Conservation (phyloP, 2,888 invertebrate genomes). For the Noctua janthe region DNA sequence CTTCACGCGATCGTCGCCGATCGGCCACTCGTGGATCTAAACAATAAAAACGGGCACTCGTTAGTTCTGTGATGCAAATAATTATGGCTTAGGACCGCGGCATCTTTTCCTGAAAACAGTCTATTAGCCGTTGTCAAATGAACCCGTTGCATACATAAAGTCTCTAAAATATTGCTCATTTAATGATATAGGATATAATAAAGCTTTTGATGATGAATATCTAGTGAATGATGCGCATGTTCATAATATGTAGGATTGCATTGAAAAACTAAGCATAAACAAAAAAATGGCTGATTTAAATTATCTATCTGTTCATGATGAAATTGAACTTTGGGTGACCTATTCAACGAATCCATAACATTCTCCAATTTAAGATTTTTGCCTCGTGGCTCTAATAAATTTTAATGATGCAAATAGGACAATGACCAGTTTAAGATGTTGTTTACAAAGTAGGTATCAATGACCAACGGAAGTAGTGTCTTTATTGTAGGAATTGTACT, state of each 20-base stretch:
- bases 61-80: conserved; percentile 9
- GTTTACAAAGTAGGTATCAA: conserved; percentile 12
- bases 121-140: not conserved
- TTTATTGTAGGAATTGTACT: conserved; percentile 16
- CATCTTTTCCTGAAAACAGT: not conserved
- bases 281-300: not conserved
- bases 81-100: not conserved
- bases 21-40: conserved; percentile 97
- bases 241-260: not conserved
- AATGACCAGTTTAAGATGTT: conserved; percentile 27
- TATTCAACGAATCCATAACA: conserved; percentile 36
- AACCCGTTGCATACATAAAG: not conserved
- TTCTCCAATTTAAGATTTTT: conserved; percentile 42
- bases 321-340: conserved; percentile 44
- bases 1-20: conserved; percentile 95
- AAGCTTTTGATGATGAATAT: not conserved
- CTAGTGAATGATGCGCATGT: not conserved
- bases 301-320: conserved; percentile 28
- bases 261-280: not conserved
- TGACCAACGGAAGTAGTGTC: conserved; percentile 1
- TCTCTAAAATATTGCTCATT: not conserved
- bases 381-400: conserved; percentile 40
- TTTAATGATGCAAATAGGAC: conserved; percentile 46
- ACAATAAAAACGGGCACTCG: conserved; percentile 22
- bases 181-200: not conserved